These are phyloP conservation scores for Drosophila funebris DNA, from an alignment of 1,140 invertebrate genomes.

Conservation along the genomic window DNA sequence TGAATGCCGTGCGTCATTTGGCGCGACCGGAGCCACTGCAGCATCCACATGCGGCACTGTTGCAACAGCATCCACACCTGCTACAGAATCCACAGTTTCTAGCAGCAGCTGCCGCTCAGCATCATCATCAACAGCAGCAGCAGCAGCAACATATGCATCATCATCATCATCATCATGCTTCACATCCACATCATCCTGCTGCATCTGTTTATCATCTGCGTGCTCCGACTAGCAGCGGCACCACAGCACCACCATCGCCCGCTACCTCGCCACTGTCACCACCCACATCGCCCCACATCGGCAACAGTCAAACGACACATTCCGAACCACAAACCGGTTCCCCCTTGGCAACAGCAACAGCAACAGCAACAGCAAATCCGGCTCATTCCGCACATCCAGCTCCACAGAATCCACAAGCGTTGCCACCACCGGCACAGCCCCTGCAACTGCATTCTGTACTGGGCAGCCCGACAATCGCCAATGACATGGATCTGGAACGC, in stretches of 20 bases:
- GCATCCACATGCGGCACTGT: constrained; percentile 76
- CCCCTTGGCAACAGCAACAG: constrained; percentile 7
- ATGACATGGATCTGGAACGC: constrained; percentile 80
- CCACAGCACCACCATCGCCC: constrained; percentile 65
- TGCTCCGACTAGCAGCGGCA: constrained; percentile 41
- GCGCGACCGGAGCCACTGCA: constrained; percentile 74
- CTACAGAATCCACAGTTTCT: constrained; percentile 80
- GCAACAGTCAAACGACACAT: constrained; percentile 41
- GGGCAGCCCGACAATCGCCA: constrained; percentile 23
- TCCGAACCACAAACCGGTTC: constrained; percentile 52
- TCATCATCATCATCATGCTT: constrained; percentile 41
- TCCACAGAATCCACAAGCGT: constrained; percentile 19
- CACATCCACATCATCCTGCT: constrained; percentile 33
- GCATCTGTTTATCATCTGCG: constrained; percentile 63
- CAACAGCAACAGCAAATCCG: too few relatives aligned
- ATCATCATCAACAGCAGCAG: constrained; percentile 61
- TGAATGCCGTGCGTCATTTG: constrained; percentile 63
- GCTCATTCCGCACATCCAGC: constrained; percentile 42
- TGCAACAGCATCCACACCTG: constrained; percentile 78
- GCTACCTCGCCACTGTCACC: constrained; percentile 77
- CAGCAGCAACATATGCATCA: constrained; percentile 44
- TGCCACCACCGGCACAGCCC: constrained; percentile 43
- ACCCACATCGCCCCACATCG: constrained; percentile 62
- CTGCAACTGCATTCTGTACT: constrained; percentile 16
- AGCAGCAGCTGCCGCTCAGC: constrained; percentile 69